Percentiles rank a stretch among this genome's conserved stretches.
Evolutionary conservation across 2,113 vertebrate genomes (phyloP).

Genomic region (Eudyptes chrysolophus): DNA sequence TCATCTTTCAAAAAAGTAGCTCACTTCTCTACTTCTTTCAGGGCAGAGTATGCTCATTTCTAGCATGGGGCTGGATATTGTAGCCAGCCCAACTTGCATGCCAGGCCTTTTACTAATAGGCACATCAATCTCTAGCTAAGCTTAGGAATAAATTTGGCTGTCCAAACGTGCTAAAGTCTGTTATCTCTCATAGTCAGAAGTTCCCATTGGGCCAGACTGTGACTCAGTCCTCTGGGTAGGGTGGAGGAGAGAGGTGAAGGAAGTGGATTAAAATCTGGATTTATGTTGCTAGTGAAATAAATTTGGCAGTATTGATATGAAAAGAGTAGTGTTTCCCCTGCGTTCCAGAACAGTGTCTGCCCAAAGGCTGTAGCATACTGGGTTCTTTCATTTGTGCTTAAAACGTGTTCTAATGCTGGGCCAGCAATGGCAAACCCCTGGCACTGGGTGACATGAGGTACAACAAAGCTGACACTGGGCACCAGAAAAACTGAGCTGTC

Average conservation of each 20-base stretch:
- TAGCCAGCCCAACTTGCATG: background rate
- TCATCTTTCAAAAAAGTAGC: background rate
- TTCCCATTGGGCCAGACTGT: constrained; percentile 39
- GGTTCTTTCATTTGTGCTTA: background rate
- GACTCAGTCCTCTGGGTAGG: constrained; percentile 36
- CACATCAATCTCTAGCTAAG: background rate
- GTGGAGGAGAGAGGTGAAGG: constrained; percentile 54
- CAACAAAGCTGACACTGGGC: background rate
- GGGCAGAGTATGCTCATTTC: background rate
- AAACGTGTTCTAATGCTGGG: background rate
- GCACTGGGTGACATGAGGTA: background rate
- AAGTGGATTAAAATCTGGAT: constrained; percentile 44
- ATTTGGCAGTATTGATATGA: background rate
- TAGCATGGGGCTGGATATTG: background rate
- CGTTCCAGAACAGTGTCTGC: constrained; percentile 1
- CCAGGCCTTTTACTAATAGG: constrained; percentile 24
- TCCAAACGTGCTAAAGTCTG: constrained; percentile 2
- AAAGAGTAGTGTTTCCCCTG: background rate
- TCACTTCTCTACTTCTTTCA: background rate
- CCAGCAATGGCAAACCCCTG: background rate
- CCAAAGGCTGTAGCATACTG: background rate
- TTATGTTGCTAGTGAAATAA: constrained; percentile 31
- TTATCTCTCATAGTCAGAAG: constrained; percentile 49
- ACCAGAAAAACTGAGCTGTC: background rate
- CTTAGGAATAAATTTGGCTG: constrained; percentile 25